These are phyloP conservation scores for Turnix velox DNA, from an alignment of 2,113 vertebrate species.

Conservation along the genomic window DNA sequence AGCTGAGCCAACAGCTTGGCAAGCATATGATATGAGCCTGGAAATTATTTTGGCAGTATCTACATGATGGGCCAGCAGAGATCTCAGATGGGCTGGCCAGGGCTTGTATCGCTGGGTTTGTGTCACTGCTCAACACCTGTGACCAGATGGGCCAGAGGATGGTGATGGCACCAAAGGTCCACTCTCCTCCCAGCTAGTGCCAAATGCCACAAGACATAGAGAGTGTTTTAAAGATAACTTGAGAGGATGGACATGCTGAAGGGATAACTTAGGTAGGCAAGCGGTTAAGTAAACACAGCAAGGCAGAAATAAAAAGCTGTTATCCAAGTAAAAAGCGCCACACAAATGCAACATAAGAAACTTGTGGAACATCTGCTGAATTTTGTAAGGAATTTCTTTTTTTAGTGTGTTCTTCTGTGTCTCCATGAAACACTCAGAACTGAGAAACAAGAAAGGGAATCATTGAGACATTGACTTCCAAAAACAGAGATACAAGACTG, in stretches of 20 bases:
- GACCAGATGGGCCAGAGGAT: neutral
- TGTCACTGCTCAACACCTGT: constrained; percentile 5
- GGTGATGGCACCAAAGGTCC: neutral
- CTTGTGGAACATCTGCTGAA: neutral
- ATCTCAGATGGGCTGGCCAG: neutral
- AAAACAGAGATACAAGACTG: neutral
- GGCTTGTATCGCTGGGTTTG: neutral
- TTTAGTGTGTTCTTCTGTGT: neutral
- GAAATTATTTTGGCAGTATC: constrained; percentile 2
- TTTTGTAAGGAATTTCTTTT: neutral
- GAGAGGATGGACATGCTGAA: neutral
- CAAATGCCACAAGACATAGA: neutral
- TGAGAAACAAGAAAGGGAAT: neutral
- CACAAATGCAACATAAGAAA: neutral
- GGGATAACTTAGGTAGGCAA: neutral
- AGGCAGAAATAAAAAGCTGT: neutral
- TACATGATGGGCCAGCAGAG: neutral
- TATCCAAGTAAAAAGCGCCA: neutral
- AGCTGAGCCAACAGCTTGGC: constrained; percentile 9
- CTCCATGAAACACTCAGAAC: neutral
- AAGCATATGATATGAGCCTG: neutral
- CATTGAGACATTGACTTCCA: neutral
- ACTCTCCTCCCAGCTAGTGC: neutral
- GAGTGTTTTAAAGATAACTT: neutral
- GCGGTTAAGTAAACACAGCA: neutral